Conservation (phyloP, 23 tunicate genomes). For the Botrylloides violaceus region DNA sequence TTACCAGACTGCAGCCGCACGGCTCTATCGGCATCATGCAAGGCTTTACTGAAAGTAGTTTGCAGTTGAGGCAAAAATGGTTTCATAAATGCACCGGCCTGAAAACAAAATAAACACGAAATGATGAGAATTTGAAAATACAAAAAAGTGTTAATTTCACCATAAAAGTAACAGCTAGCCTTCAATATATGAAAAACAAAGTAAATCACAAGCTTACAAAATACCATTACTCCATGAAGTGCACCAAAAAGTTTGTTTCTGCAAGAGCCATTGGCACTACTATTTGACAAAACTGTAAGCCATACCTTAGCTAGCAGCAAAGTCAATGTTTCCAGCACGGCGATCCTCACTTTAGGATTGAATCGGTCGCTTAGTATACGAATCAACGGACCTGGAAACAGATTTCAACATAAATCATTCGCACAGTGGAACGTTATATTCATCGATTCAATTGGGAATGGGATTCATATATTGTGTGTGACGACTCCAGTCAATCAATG, state of each 20-base stretch:
- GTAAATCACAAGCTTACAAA: not conserved
- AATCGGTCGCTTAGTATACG: constrained; percentile 93
- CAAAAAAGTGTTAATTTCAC: too few relatives aligned
- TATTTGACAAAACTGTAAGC: not conserved
- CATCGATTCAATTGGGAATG: too few relatives aligned
- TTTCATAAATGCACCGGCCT: constrained; percentile 73
- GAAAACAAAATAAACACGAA: not conserved
- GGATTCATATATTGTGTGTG: too few relatives aligned
- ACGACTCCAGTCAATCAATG: too few relatives aligned
- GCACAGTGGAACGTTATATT: too few relatives aligned
- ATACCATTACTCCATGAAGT: not conserved
- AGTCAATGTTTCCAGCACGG: constrained; percentile 67
- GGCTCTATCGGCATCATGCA: constrained; percentile 61
- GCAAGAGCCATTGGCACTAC: not conserved
- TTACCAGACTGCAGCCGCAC: constrained; percentile 76
- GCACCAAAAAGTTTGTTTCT: not conserved
- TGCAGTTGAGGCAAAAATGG: constrained; percentile 95
- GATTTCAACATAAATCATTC: not conserved
- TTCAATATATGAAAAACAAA: not conserved
- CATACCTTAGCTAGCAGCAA: constrained; percentile 62
- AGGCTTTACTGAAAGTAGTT: constrained; percentile 91
- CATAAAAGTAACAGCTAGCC: too few relatives aligned
- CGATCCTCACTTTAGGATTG: constrained; percentile 58
- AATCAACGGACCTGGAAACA: constrained; percentile 75
- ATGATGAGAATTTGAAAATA: too few relatives aligned